These are phyloP conservation scores for Melinaea marsaeus DNA, from an alignment of 2,888 invertebrate species.

Conservation along the genomic window DNA sequence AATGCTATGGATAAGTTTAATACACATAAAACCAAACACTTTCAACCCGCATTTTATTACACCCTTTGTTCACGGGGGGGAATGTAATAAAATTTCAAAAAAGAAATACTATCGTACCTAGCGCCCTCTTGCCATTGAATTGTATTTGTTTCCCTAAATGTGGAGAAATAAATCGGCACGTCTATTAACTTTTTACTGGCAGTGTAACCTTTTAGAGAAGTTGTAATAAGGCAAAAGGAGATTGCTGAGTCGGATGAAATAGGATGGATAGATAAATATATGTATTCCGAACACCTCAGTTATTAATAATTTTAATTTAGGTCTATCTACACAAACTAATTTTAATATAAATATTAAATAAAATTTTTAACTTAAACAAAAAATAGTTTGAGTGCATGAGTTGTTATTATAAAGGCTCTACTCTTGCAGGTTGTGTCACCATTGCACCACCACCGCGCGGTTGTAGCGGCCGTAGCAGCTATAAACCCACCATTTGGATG, in stretches of 20 bases:
- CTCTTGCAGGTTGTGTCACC: too few relatives aligned
- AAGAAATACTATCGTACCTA: slow-evolving; percentile 50
- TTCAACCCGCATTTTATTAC: slow-evolving; percentile 44
- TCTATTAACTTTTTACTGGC: slow-evolving; percentile 53
- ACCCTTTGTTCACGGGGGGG: slow-evolving; percentile 46
- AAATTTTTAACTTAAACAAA: too few relatives aligned
- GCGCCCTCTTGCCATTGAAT: slow-evolving; percentile 39
- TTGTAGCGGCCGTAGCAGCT: neutral
- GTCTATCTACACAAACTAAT: too few relatives aligned
- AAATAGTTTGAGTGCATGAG: too few relatives aligned
- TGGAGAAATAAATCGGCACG: slow-evolving; percentile 47
- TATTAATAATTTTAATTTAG: too few relatives aligned
- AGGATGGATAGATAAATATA: slow-evolving; percentile 25
- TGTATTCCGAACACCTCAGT: too few relatives aligned
- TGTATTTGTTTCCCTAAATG: slow-evolving; percentile 43
- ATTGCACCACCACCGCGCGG: too few relatives aligned
- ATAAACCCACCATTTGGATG: slow-evolving; percentile 35
- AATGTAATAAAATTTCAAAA: slow-evolving; percentile 46
- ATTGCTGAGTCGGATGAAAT: slow-evolving; percentile 31
- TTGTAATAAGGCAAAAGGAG: slow-evolving; percentile 27
- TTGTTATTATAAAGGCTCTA: too few relatives aligned
- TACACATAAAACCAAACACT: slow-evolving; percentile 36
- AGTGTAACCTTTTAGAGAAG: slow-evolving; percentile 38
- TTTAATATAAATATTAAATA: too few relatives aligned
- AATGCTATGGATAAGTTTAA: slow-evolving; percentile 35